A percentile compares a stretch with the other conserved stretches of the same genome.
Evolutionary conservation across 1,140 invertebrate species (phyloP).

Genomic region (Cherax destructor): DNA sequence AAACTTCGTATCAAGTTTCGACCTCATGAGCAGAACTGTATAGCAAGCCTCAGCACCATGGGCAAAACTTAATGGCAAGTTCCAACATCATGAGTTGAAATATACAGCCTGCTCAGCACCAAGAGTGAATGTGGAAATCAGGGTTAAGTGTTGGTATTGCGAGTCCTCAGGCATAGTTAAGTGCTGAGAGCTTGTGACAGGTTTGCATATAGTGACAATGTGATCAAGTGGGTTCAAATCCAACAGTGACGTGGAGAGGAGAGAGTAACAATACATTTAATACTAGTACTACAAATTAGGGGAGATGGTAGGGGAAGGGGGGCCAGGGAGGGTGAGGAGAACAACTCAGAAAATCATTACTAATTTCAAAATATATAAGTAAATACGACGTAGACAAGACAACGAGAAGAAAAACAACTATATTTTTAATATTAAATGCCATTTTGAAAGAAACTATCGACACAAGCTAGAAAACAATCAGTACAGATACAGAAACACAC

Average conservation of each 20-base stretch:
- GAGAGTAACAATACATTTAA: neutral
- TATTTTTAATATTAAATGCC: too few species aligned
- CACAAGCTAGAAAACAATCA: too few species aligned
- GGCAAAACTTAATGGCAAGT: neutral
- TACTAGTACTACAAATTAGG: neutral
- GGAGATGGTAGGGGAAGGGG: too few species aligned
- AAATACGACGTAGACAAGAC: neutral
- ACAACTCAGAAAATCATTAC: neutral
- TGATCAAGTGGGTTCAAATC: neutral
- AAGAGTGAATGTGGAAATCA: neutral
- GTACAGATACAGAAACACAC: too few species aligned
- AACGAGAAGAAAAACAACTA: too few species aligned
- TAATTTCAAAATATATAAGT: neutral
- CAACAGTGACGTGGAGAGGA: neutral
- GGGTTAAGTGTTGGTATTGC: neutral
- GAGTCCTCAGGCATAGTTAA: neutral
- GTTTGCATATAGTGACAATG: neutral
- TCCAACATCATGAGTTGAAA: neutral
- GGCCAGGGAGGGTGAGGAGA: neutral
- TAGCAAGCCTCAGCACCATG: neutral
- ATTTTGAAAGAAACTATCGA: too few species aligned
- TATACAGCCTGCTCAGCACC: neutral
- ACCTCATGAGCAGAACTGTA: neutral
- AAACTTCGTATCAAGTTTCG: neutral
- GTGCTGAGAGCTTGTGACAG: neutral